phyloP scores from a whole-genome alignment of 2,113 vertebrate genomes.

The Phyllostomus discolor region DNA sequence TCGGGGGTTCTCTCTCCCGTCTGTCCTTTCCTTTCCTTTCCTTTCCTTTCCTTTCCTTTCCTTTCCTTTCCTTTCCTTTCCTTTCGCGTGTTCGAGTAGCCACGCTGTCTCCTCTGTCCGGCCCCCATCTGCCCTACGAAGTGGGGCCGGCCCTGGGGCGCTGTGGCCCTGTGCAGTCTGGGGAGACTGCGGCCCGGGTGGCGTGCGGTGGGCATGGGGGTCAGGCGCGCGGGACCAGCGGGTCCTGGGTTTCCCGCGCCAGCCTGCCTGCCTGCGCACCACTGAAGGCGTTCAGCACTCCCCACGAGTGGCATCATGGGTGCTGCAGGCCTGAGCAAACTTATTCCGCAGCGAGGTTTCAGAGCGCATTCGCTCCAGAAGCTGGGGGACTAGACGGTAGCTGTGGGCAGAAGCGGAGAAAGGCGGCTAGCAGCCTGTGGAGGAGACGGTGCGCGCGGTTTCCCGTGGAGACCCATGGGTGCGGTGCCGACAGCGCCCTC shows the following conservation, averaged over 20 bases:
- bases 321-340: neutral
- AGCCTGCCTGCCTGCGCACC: neutral
- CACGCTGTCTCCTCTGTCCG: neutral
- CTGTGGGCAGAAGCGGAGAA: neutral
- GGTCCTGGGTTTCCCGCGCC: no score
- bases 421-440: neutral
- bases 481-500: no score
- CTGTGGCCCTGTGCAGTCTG: neutral
- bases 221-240: neutral
- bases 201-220: fast-evolving
- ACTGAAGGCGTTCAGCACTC: neutral
- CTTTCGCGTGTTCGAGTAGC: neutral
- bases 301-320: neutral
- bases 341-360: neutral
- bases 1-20: neutral
- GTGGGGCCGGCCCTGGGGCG: neutral
- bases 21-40: neutral
- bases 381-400: neutral
- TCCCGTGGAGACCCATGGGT: neutral
- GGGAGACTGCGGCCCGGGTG: fast-evolving
- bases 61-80: no score
- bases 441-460: fast-evolving
- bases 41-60: no score
- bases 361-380: neutral
- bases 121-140: fast-evolving